These are phyloP conservation scores for Uria lomvia DNA, from an alignment of 2,113 vertebrate species.

Conservation along the genomic window DNA sequence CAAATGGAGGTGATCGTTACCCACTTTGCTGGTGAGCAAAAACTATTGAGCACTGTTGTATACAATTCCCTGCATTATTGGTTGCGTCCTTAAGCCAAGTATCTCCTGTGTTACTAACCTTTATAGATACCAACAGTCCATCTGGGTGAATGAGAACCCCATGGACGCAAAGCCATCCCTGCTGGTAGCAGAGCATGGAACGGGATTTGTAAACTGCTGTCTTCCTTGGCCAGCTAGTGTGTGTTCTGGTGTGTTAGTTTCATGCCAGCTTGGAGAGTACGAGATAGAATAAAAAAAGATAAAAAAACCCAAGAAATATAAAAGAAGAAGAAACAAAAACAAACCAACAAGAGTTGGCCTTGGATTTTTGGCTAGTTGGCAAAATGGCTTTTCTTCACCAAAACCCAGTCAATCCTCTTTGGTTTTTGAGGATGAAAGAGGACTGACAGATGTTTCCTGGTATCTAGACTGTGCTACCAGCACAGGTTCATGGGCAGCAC, in stretches of 20 bases:
- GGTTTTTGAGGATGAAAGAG: neutral
- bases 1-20: neutral
- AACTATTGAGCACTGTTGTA: neutral
- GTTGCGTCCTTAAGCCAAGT: neutral
- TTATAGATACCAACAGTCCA: neutral
- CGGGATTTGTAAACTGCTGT: neutral
- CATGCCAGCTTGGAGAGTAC: neutral
- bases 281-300: neutral
- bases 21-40: neutral
- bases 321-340: neutral
- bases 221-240: neutral
- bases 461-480: neutral
- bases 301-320: neutral
- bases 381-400: neutral
- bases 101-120: neutral
- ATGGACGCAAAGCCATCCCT: neutral
- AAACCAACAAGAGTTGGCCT: neutral
- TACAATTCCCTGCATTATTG: neutral
- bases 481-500: neutral
- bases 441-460: neutral
- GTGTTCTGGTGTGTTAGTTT: neutral
- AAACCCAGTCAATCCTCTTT: neutral
- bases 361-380: neutral
- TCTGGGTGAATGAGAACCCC: neutral
- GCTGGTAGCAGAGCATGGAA: neutral